Base-by-base conservation (phyloP, 1,140 invertebrate genomes). In the Mya arenaria region DNA sequence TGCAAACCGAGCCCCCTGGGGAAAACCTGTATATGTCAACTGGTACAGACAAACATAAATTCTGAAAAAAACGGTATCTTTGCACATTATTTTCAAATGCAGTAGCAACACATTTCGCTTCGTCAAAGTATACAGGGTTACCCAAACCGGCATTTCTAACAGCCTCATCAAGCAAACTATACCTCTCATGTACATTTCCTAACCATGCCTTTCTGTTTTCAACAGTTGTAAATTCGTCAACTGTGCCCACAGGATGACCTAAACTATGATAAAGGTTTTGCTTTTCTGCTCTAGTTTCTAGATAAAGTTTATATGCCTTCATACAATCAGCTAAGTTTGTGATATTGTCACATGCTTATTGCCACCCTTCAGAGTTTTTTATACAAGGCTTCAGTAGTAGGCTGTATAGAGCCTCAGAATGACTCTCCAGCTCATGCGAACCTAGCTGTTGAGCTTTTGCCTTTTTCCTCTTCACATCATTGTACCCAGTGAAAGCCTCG, bases 381-480 rank as follows among this genome's bases (percentile, higher is more conserved):
- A 68, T 34, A 30, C 30, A 1, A 28, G 65, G 30, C 34, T 68
- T 68, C 0, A 68, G 36, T 28, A 68, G 30, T 17, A 68, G 4
- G 13, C 30, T 36, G 30, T 41, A 68, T 39, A 28, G n/a, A 10
- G n/a, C 4, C 37, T 77, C 30, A n/a, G 55, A 15, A 34, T 44
- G 36, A 32, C 36, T 71, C 48, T 23, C 10, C 25, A 28, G 25
- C 19, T 8, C 10, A 19, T 10, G 10, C 41, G 19, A 10, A 71
- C 15, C 68, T 23, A 84, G 3, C 28, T 36, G 44, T 19, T 13
- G 19, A 13, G 23, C 19, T 39, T 84, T 84, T 4, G 60, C 28
- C 58, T 69, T 84, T 68, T 81, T 81, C 28, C 63, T 32, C 55
- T 71, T 73, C 0, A 62, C 3, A 23, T 84, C 83, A 58, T 84